Evolutionary conservation across 2,113 vertebrate genomes (phyloP), one percentile per base, ranked within the genome.

Genomic region (Fulica atra): DNA sequence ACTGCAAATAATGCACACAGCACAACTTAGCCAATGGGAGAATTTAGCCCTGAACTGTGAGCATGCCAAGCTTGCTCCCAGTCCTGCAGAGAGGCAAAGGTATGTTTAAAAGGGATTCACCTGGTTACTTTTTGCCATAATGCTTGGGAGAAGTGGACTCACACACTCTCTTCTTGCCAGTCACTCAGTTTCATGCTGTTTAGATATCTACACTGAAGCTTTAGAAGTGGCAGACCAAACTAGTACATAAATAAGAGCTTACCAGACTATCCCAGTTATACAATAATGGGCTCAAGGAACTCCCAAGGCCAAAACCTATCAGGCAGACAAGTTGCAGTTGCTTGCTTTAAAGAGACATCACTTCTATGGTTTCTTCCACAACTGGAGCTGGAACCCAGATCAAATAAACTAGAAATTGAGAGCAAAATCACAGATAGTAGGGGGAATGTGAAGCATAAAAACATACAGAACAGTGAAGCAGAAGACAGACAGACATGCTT

Each of bases 351-450:
- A 86, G 35, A 61, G 16, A 64, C 33, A 60, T 20, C 29, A 46
- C 6, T 78, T 57, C 31, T 54, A 46, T 68, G 35, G 81, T 61
- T 88, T 94, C 28, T 86, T 72, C 70, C 59, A 73, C 9, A 19
- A 87, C 80, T 91, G 28, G 44, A 90, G 40, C 33, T 84, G 61
- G 2, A 3, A 95, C 2, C 7, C 64, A 96, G 33, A 71, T 54
- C 19, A 93, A 92, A 94, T 50, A 77, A 93, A 79, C 28, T 42
- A 86, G 46, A 93, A 94, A 86, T 2, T n/a, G 42, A 93, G 57
- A 81, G 15, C 48, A 9, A 89, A 68, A 57, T 90, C 66, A 86
- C 48, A 91, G 54, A 53, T 85, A 90, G 69, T n/a, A 71, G 24
- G 83, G 26, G 35, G 28, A 91, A 85, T 5, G 38, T 35, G 31